These are phyloP conservation scores for Campoplex capitator DNA, from an alignment of 2,888 invertebrate species.

Conservation along the genomic window DNA sequence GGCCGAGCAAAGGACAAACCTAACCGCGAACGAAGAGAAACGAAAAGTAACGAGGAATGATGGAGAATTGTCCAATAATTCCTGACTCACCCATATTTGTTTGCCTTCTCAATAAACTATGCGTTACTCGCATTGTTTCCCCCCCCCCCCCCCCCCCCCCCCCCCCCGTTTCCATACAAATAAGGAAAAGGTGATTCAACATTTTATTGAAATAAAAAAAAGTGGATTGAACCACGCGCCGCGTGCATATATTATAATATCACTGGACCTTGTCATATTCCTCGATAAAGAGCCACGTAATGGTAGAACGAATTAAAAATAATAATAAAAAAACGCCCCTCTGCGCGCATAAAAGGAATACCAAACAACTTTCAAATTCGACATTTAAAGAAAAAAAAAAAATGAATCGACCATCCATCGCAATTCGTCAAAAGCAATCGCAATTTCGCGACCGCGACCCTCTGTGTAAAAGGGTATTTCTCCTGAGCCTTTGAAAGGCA, in stretches of 20 bases:
- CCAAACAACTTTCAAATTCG: not conserved
- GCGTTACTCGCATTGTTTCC: not conserved
- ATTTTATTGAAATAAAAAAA: not conserved
- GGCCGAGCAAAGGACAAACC: not conserved
- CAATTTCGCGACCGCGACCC: too few species aligned
- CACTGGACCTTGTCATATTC: not conserved
- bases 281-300: not conserved
- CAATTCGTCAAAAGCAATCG: not conserved
- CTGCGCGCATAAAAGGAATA: not conserved
- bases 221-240: not conserved
- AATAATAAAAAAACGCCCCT: not conserved
- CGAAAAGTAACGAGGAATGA: not conserved
- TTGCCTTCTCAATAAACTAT: not conserved
- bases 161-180: not conserved
- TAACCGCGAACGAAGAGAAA: not conserved
- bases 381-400: not conserved
- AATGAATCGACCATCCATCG: not conserved
- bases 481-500: not conserved
- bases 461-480: not conserved
- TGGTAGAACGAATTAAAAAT: not conserved
- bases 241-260: not conserved
- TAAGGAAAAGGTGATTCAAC: not conserved
- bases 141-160: not conserved
- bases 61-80: not conserved
- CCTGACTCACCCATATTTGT: slow-evolving; percentile 9